phyloP scores from a whole-genome alignment of 2,113 vertebrate genomes.

The Neofelis nebulosa region DNA sequence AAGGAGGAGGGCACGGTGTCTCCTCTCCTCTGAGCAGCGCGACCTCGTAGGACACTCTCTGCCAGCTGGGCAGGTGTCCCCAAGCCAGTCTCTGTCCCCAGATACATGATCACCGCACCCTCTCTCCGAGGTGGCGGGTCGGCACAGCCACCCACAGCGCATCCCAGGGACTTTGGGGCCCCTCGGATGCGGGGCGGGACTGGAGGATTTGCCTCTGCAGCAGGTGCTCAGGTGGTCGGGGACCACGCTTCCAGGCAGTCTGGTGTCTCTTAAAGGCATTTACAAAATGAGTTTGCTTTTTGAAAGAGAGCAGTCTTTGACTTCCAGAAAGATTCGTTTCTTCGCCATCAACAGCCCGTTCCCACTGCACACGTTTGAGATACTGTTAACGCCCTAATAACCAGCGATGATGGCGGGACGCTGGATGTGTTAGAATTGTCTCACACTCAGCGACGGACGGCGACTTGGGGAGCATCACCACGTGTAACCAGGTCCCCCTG shows the following conservation, averaged over 20 bases:
- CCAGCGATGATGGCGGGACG: accelerated
- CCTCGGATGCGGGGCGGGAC: accelerated
- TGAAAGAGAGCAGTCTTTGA: not conserved
- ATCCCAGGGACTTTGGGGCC: not conserved
- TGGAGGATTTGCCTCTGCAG: accelerated
- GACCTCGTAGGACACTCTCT: not conserved
- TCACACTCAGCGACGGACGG: accelerated
- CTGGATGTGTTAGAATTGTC: not conserved
- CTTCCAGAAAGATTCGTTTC: not conserved
- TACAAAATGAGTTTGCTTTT: not conserved
- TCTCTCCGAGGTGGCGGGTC: not conserved
- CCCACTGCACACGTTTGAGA: not conserved
- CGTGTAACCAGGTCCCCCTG: not conserved
- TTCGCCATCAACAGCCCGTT: not conserved
- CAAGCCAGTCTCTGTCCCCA: no score
- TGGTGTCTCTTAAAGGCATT: not conserved
- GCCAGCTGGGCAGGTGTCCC: not conserved
- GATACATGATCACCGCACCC: not conserved
- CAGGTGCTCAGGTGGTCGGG: accelerated
- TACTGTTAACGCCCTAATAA: accelerated
- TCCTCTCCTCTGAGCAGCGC: not conserved
- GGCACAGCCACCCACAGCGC: not conserved
- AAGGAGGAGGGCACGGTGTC: accelerated
- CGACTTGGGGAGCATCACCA: accelerated
- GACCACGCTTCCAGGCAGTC: accelerated